These are phyloP conservation scores for Calephelis nemesis DNA, from an alignment of 1,140 invertebrate genomes.

Conservation along the genomic window DNA sequence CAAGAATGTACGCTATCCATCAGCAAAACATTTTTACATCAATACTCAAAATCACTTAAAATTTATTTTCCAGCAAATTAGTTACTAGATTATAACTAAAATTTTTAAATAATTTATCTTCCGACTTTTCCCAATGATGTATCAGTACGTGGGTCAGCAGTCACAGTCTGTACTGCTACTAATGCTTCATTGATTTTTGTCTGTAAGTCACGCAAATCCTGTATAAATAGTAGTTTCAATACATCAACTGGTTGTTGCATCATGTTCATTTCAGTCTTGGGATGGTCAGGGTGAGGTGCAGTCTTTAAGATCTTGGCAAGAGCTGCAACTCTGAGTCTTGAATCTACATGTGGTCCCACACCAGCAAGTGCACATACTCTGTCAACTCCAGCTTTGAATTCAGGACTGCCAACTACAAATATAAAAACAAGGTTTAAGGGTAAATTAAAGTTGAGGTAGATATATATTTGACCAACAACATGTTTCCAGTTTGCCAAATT, in stretches of 20 bases:
- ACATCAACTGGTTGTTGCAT: slow-evolving; percentile 85
- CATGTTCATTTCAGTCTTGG: slow-evolving; percentile 81
- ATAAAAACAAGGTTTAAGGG: too few species aligned
- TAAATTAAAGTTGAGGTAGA: too few species aligned
- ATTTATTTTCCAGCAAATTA: neutral
- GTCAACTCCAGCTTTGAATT: slow-evolving; percentile 90
- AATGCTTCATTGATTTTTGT: slow-evolving; percentile 97
- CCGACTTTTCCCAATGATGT: slow-evolving; percentile 96
- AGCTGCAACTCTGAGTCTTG: slow-evolving; percentile 71
- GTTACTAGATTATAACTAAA: neutral
- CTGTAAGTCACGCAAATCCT: slow-evolving; percentile 94
- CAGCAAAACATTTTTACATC: neutral
- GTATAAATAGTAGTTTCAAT: slow-evolving; percentile 92
- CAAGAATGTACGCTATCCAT: too few species aligned
- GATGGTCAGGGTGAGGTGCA: slow-evolving; percentile 89
- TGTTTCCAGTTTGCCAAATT: too few species aligned
- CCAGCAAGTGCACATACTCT: slow-evolving; percentile 60
- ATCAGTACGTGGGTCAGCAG: slow-evolving; percentile 98
- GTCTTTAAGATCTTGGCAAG: slow-evolving; percentile 90
- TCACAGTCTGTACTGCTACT: slow-evolving; percentile 94
- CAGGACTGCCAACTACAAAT: slow-evolving; percentile 87
- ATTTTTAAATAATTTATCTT: slow-evolving; percentile 48
- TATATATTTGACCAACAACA: too few species aligned
- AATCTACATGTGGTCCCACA: slow-evolving; percentile 69
- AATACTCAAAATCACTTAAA: slow-evolving; percentile 5